Evolutionary conservation across 2,888 invertebrate species (phyloP).

Genomic region (Germaria angustata): DNA sequence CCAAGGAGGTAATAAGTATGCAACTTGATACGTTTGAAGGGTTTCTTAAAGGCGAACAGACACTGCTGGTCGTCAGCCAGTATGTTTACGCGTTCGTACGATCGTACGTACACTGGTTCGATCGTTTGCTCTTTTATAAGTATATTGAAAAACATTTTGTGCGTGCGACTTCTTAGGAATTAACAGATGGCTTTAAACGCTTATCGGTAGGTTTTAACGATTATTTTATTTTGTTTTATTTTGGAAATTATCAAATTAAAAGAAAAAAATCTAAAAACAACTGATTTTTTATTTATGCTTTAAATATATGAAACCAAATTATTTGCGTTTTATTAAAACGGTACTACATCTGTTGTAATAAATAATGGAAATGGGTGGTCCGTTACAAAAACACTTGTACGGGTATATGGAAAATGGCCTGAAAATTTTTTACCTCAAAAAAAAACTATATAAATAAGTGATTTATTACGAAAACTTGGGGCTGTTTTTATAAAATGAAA

Average conservation of each 20-base stretch:
- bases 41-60: conserved; percentile 69
- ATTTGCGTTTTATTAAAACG: conserved; percentile 49
- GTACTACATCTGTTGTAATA: conserved; percentile 52
- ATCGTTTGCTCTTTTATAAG: not conserved
- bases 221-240: not conserved
- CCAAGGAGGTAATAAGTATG: conserved; percentile 66
- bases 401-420: no score
- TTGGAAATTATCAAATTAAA: conserved; percentile 36
- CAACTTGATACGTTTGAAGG: conserved; percentile 76
- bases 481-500: no score
- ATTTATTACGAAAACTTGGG: no score
- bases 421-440: no score
- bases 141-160: conserved; percentile 31
- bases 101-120: not conserved
- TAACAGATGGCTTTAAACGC: conserved; percentile 63
- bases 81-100: conserved; percentile 22
- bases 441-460: no score
- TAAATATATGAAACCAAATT: conserved; percentile 12
- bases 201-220: conserved; percentile 51
- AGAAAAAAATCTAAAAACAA: conserved; percentile 29
- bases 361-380: conserved; percentile 27
- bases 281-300: not conserved
- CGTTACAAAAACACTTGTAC: no score
- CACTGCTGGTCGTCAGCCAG: conserved; percentile 18
- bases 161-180: conserved; percentile 64